phyloP scores from a whole-genome alignment of 1,140 invertebrate species.

The Leptinotarsa texana region DNA sequence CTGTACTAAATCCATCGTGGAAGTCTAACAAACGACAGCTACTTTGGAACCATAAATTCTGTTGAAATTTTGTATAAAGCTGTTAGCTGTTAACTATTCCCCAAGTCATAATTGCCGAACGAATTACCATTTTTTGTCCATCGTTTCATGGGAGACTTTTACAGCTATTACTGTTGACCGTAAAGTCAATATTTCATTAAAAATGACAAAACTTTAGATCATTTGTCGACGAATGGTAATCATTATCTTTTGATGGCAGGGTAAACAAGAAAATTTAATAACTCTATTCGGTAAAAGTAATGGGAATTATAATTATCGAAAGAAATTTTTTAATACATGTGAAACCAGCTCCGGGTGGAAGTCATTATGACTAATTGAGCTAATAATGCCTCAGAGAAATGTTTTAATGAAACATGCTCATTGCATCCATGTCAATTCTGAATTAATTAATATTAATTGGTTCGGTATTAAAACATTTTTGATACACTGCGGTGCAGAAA shows the following conservation, averaged over 20 bases:
- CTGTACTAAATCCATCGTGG: neutral
- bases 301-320: neutral
- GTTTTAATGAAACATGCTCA: conserved; percentile 3
- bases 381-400: neutral
- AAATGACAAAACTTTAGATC: neutral
- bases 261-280: neutral
- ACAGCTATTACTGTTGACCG: neutral
- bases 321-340: neutral
- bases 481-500: neutral
- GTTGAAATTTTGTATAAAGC: conserved; percentile 8
- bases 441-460: conserved; percentile 5
- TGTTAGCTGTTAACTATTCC: conserved; percentile 13
- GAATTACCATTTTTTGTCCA: neutral
- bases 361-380: neutral
- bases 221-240: neutral
- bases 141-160: conserved; percentile 9
- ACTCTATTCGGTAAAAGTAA: neutral
- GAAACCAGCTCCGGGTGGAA: neutral
- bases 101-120: conserved; percentile 14
- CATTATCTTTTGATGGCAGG: neutral
- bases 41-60: conserved; percentile 14
- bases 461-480: conserved; percentile 1
- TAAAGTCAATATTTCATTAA: neutral
- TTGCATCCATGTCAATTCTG: conserved; percentile 2
- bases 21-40: conserved; percentile 14